Evolutionary conservation across 2,113 vertebrate species (phyloP), one percentile per base, ranked within the genome.

Genomic region (Syngnathoides biaculeatus): DNA sequence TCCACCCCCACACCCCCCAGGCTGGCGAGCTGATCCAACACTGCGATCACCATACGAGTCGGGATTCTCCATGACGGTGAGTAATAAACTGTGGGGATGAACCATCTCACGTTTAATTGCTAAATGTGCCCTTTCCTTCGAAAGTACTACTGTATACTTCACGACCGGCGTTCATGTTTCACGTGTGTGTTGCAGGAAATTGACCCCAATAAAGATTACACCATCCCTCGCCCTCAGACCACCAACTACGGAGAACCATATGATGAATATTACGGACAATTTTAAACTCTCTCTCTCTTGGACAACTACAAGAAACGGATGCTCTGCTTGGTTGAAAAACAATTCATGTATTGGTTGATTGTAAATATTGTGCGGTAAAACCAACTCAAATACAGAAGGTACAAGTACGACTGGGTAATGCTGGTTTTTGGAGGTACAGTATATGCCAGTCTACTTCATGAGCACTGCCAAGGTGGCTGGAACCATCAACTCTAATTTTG

Each of bases 61-160:
- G 0, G 89, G 67, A 64, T 89, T 90, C 85, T 83, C 88, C 72
- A 86, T 92, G 91, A 79, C 82, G 38, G 91, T 91, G 76, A 92
- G 90, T 88, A 52, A 75, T 64, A 70, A 79, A 52, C 26, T 52
- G 11, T 30, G 17, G 71, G 66, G 59, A 72, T 80, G 56, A 73
- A 65, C 61, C 64, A 74, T 69, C 64, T 39, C 2, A 48, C 64
- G 73, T 62, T 45, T 47, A 75, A 65, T 77, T 75, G 70, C 67
- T 52, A 30, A 9, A 43, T 0, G 13, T 69, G 78, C 64, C 77
- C 78, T 81, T 80, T 73, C 27, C 12, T 35, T 10, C 27, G 30
- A 0, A 17, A 66, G 22, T 67, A 57, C n/a, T 13, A 58, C 15
- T 59, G 66, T 68, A 59, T 69, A 56, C 69, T 69, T 69, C 62